phyloP scores from a whole-genome alignment of 64 coral and sea anemone species.

The Stichodactyla helianthus region DNA sequence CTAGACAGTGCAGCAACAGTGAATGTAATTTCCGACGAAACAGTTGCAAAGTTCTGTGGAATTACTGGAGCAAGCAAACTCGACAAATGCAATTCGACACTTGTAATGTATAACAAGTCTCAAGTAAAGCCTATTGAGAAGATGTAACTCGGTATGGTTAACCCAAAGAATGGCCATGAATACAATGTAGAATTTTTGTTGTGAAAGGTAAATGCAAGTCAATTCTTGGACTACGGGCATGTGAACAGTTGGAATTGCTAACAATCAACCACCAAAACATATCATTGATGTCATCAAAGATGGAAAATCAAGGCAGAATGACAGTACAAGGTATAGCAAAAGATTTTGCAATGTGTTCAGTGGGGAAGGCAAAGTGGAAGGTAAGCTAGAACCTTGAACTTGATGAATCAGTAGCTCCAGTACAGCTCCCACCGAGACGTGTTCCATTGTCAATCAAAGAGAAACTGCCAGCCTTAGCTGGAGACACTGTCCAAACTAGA shows the following conservation, averaged over 20 bases:
- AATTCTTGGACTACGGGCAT: background rate
- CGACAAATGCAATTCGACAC: slow-evolving; percentile 11
- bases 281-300: background rate
- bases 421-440: slow-evolving; percentile 21
- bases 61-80: background rate
- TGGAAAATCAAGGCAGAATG: background rate
- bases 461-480: slow-evolving; percentile 34
- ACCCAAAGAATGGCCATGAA: slow-evolving; percentile 2
- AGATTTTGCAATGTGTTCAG: slow-evolving; percentile 16
- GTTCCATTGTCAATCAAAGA: slow-evolving; percentile 30
- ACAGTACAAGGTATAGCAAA: slow-evolving; percentile 6
- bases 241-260: slow-evolving; percentile 4
- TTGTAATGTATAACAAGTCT: slow-evolving; percentile 52
- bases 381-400: slow-evolving; percentile 45
- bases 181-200: slow-evolving; percentile 17
- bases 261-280: slow-evolving; percentile 14
- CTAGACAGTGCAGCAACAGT: slow-evolving; percentile 49
- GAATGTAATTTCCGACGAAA: slow-evolving; percentile 22
- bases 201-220: background rate
- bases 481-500: slow-evolving; percentile 27
- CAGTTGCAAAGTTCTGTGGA: slow-evolving; percentile 3
- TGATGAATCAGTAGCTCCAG: slow-evolving; percentile 24
- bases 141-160: slow-evolving; percentile 7
- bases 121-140: slow-evolving; percentile 25
- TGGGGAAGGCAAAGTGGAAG: slow-evolving; percentile 22